Evolutionary conservation across 2,797 vertebrate species (phyloP).

Genomic region (Erithacus rubecula): DNA sequence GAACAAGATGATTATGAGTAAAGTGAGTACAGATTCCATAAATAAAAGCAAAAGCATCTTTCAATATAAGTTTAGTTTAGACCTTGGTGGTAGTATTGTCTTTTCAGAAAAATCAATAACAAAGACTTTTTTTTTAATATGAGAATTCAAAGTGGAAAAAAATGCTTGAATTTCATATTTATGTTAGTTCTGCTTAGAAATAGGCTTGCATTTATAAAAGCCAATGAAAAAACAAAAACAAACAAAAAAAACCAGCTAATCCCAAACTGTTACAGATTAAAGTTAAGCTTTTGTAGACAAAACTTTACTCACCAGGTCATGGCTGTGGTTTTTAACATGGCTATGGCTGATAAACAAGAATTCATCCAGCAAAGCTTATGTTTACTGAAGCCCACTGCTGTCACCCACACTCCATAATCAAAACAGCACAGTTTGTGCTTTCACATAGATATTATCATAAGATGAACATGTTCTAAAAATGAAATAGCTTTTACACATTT

Average conservation of each 20-base stretch:
- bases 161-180: neutral
- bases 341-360: neutral
- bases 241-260: too few relatives aligned
- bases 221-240: neutral
- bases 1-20: neutral
- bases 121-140: neutral
- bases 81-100: neutral
- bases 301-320: neutral
- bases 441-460: neutral
- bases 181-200: neutral
- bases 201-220: neutral
- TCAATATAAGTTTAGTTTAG: neutral
- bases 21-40: neutral
- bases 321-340: neutral
- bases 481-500: neutral
- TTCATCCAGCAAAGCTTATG: neutral
- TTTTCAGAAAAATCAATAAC: neutral
- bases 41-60: neutral
- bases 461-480: neutral
- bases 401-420: accelerated
- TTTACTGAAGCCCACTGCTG: neutral
- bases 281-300: neutral
- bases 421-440: neutral
- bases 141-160: neutral
- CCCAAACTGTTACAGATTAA: neutral